Conservation (phyloP, 1,140 invertebrate genomes). For the Lordiphosa mommai region DNA sequence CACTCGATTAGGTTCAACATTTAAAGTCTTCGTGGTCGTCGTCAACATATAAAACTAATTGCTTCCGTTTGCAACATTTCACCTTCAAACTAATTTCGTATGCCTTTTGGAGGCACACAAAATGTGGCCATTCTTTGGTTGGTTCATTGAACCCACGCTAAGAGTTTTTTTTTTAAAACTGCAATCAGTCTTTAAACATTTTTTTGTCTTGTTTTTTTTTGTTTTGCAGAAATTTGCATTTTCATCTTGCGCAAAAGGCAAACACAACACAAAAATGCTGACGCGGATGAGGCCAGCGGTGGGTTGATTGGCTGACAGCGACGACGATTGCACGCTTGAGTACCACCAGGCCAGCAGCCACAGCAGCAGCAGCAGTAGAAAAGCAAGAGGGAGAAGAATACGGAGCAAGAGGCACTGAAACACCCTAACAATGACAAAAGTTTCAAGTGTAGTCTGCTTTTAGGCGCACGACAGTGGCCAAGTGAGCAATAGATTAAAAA, state of each 20-base stretch:
- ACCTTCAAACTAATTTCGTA: slow-evolving; percentile 52
- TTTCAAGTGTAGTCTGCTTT: slow-evolving; percentile 36
- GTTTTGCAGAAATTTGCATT: slow-evolving; percentile 72
- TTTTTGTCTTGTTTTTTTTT: slow-evolving; percentile 26
- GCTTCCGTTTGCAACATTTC: slow-evolving; percentile 67
- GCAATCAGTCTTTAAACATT: slow-evolving; percentile 32
- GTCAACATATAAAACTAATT: slow-evolving; percentile 62
- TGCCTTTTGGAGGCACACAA: slow-evolving; percentile 32
- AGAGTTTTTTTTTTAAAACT: slow-evolving; percentile 33
- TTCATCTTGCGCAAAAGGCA: slow-evolving; percentile 59
- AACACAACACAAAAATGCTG: slow-evolving; percentile 52
- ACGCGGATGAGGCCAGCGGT: slow-evolving; percentile 44
- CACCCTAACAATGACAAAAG: slow-evolving; percentile 37
- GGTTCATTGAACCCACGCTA: slow-evolving; percentile 29
- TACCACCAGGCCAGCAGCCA: slow-evolving; percentile 21
- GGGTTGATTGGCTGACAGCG: slow-evolving; percentile 49
- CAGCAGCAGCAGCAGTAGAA: slow-evolving; percentile 7
- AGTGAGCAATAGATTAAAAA: slow-evolving; percentile 26
- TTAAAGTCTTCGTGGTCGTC: slow-evolving; percentile 5
- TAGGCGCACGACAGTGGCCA: slow-evolving; percentile 19
- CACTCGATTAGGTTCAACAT: slow-evolving; percentile 33
- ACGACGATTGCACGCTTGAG: slow-evolving; percentile 12
- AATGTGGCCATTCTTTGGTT: slow-evolving; percentile 36
- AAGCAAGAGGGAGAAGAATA: slow-evolving; percentile 26
- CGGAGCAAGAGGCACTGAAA: slow-evolving; percentile 2